Conservation (phyloP, 2,888 invertebrate genomes). For the Hyposoter dolosus region DNA sequence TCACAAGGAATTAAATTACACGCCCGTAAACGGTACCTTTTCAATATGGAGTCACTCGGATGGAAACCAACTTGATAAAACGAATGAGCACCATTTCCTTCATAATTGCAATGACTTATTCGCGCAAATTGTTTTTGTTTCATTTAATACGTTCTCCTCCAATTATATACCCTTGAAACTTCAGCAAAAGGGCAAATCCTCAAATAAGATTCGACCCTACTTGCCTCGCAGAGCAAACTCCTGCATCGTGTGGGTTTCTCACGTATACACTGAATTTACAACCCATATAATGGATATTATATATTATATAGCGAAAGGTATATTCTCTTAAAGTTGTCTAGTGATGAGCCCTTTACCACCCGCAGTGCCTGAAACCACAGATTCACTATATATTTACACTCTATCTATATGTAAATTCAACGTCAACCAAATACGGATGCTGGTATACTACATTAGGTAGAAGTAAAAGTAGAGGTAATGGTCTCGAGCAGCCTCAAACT, state of each 20-base stretch:
- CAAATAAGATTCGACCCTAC: constrained; percentile 9
- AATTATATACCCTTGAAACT: neutral
- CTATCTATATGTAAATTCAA: constrained; percentile 48
- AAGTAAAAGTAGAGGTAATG: constrained; percentile 10
- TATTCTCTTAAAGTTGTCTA: constrained; percentile 10
- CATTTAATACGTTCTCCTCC: neutral
- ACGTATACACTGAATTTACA: neutral
- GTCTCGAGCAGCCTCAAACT: constrained; percentile 24
- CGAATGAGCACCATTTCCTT: neutral
- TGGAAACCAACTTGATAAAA: neutral
- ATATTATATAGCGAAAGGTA: constrained; percentile 1
- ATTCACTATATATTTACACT: constrained; percentile 35
- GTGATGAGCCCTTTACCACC: constrained; percentile 34
- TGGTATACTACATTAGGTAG: constrained; percentile 27
- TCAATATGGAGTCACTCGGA: neutral
- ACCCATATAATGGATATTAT: neutral
- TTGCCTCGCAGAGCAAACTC: constrained; percentile 23
- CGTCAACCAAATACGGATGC: constrained; percentile 43
- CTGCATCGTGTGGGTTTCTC: neutral
- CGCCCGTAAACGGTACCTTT: neutral
- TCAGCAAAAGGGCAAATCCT: neutral
- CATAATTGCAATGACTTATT: neutral
- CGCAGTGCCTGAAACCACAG: constrained; percentile 38
- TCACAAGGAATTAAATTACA: neutral
- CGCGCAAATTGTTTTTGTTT: neutral